Evolutionary conservation across 2,113 vertebrate species (phyloP).

Genomic region (Menidia beryllina): DNA sequence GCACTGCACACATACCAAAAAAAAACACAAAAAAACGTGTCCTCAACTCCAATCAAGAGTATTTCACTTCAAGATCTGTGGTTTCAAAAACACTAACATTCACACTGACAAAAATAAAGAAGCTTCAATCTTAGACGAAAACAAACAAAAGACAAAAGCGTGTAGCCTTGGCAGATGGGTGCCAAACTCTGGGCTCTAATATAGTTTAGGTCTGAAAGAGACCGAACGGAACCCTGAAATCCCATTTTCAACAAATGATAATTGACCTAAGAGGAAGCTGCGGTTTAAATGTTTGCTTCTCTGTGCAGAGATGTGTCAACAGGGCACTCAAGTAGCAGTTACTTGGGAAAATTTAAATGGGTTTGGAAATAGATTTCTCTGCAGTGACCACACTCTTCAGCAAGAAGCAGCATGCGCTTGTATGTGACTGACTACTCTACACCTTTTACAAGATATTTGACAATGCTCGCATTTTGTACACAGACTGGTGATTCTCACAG

Average conservation of each 20-base stretch:
- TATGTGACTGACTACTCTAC: slow-evolving; percentile 67
- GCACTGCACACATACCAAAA: slow-evolving; percentile 50
- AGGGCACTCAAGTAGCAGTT: slow-evolving; percentile 47
- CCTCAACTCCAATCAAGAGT: slow-evolving; percentile 41
- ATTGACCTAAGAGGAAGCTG: slow-evolving; percentile 17
- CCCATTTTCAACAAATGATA: slow-evolving; percentile 40
- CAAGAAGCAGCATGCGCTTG: slow-evolving; percentile 67
- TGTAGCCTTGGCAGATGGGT: slow-evolving; percentile 29
- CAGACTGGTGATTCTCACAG: slow-evolving; percentile 59
- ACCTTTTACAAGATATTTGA: slow-evolving; percentile 68
- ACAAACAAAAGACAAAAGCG: slow-evolving; percentile 50
- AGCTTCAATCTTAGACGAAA: slow-evolving; percentile 46
- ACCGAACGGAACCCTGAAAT: slow-evolving; percentile 33
- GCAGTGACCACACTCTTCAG: slow-evolving; percentile 48
- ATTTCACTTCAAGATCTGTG: slow-evolving; percentile 49
- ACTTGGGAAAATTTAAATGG: slow-evolving; percentile 37
- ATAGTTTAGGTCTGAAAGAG: slow-evolving; percentile 23
- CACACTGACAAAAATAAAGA: slow-evolving; percentile 47
- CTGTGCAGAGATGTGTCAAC: slow-evolving; percentile 33
- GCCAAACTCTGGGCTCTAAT: slow-evolving; percentile 33
- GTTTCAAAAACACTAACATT: slow-evolving; percentile 57
- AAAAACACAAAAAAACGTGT: slow-evolving; percentile 33
- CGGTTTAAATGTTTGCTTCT: slow-evolving; percentile 23
- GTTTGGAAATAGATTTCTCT: slow-evolving; percentile 39
- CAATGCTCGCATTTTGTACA: slow-evolving; percentile 71